phyloP scores from a whole-genome alignment of 2,888 invertebrate species.

The Scrobipalpa atriplicella region DNA sequence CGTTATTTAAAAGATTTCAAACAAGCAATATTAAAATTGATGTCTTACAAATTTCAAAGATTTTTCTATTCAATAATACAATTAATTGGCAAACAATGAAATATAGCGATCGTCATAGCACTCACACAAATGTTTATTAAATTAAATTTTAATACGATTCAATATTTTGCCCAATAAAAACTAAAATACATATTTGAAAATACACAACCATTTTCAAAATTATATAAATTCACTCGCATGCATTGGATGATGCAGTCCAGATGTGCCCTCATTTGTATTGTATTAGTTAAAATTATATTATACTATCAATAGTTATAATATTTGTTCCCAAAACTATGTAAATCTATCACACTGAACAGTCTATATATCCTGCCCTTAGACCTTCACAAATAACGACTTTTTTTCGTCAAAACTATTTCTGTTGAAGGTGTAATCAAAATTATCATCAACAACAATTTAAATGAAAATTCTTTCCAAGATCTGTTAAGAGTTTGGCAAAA shows the following conservation, averaged over 20 bases:
- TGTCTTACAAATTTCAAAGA: constrained; percentile 29
- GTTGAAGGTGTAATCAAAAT: too few species aligned
- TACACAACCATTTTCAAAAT: constrained; percentile 42
- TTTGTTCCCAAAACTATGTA: constrained; percentile 9
- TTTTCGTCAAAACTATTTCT: neutral
- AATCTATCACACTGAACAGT: neutral
- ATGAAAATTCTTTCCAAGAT: too few species aligned
- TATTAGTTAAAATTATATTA: neutral
- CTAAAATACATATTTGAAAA: constrained; percentile 38
- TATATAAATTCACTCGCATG: constrained; percentile 31
- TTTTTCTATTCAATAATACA: constrained; percentile 25
- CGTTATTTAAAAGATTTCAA: constrained; percentile 25
- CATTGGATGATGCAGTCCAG: constrained; percentile 16
- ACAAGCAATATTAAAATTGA: constrained; percentile 43
- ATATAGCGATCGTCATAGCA: constrained; percentile 47
- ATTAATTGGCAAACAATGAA: constrained; percentile 75
- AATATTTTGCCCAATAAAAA: constrained; percentile 21
- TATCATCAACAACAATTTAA: too few species aligned
- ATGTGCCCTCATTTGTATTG: constrained; percentile 1
- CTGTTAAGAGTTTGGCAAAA: too few species aligned
- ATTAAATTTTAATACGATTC: too few species aligned
- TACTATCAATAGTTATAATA: neutral
- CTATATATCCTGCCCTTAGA: neutral
- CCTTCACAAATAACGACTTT: neutral
- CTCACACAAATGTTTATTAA: constrained; percentile 4